These are phyloP conservation scores for Arenicola marina DNA, from an alignment of 2,888 invertebrate genomes.

Conservation along the genomic window DNA sequence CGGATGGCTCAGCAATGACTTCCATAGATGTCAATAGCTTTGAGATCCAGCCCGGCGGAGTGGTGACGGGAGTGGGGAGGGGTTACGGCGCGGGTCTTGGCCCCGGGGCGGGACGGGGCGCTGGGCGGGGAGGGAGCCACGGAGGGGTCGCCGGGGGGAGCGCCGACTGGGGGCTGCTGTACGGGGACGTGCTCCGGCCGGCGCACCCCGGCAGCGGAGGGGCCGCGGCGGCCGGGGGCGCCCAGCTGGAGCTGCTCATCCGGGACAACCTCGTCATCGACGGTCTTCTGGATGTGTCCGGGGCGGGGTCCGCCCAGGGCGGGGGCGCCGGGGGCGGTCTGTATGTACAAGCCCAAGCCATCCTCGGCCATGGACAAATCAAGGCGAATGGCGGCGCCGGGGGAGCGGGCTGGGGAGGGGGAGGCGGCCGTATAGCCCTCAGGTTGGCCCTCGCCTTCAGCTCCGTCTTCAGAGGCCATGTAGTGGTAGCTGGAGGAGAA, in stretches of 20 bases:
- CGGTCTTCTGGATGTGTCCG: conserved; percentile 13
- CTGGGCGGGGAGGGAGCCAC: conserved; percentile 36
- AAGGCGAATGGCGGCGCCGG: conserved; percentile 5
- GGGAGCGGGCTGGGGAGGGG: not conserved
- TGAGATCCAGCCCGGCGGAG: conserved; percentile 34
- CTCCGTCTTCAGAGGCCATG: too few relatives aligned
- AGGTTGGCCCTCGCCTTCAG: too few relatives aligned
- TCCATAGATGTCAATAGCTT: conserved; percentile 33
- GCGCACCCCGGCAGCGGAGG: conserved; percentile 41
- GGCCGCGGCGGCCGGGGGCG: conserved; percentile 37
- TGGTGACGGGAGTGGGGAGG: conserved; percentile 35
- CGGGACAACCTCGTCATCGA: not conserved
- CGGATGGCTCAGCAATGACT: conserved; percentile 29
- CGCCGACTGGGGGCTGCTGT: conserved; percentile 24
- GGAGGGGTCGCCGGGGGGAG: conserved; percentile 36
- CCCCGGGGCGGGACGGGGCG: conserved; percentile 28
- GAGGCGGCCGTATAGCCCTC: conserved; percentile 6
- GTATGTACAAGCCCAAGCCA: not conserved
- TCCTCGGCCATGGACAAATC: not conserved
- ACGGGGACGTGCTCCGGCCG: conserved; percentile 39
- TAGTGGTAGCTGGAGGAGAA: too few relatives aligned
- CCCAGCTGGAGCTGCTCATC: not conserved
- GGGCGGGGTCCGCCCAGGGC: conserved; percentile 1
- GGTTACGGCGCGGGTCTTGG: conserved; percentile 33
- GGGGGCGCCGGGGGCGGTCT: conserved; percentile 14